Percentiles rank a stretch among this genome's conserved stretches.
These are phyloP conservation scores for Carassius auratus DNA, from an alignment of 2,113 vertebrate genomes.

Conservation along the genomic window DNA sequence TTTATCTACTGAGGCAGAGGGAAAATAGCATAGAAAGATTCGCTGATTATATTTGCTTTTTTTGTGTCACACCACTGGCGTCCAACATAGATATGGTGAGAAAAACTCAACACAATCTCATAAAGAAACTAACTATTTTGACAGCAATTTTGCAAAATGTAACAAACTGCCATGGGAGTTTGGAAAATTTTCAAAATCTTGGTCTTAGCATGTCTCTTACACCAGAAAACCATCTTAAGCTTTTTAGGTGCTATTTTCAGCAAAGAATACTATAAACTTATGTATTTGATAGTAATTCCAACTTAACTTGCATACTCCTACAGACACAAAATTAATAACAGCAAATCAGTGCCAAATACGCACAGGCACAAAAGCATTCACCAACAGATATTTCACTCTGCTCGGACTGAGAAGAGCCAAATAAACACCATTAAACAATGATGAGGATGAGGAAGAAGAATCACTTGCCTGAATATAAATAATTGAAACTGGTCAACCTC, in stretches of 20 bases:
- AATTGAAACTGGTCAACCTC: neutral
- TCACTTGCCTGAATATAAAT: slow-evolving; percentile 17
- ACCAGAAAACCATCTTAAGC: neutral
- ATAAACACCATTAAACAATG: slow-evolving; percentile 18
- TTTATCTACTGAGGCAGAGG: too few species aligned
- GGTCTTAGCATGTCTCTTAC: too few species aligned
- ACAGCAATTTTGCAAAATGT: neutral
- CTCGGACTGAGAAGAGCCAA: neutral
- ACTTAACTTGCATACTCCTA: neutral
- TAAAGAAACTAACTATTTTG: neutral
- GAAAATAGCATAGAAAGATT: too few species aligned
- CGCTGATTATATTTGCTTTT: too few species aligned
- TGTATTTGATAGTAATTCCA: neutral
- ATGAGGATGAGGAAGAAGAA: neutral
- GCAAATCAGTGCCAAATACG: neutral
- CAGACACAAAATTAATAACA: neutral
- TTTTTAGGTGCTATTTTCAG: too few species aligned
- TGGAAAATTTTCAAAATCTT: neutral
- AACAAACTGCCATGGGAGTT: neutral
- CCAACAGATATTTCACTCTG: neutral
- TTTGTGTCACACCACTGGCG: too few species aligned
- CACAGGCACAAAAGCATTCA: neutral
- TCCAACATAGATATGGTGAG: too few species aligned
- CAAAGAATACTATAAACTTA: too few species aligned
- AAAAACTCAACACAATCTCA: too few species aligned